Percentiles rank a stretch among this genome's conserved stretches.
phyloP scores from a whole-genome alignment of 2,113 vertebrate genomes.

The Lates calcarifer region DNA sequence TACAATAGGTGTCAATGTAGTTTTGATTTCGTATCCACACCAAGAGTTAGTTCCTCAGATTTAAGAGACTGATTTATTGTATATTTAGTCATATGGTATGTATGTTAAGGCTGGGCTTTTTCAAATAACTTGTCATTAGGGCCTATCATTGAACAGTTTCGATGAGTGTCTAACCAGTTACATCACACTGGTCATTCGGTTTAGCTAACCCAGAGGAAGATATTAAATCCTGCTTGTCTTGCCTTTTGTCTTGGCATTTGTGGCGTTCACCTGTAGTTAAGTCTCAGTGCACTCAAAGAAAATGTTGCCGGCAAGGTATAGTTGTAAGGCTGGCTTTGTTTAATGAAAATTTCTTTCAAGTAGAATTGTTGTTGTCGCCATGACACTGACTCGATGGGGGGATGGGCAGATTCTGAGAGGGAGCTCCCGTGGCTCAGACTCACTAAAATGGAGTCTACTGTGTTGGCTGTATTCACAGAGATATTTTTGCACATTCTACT shows the following conservation, averaged over 20 bases:
- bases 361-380: slow-evolving; percentile 43
- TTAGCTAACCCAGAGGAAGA: background rate
- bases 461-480: slow-evolving; percentile 1
- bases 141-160: background rate
- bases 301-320: too few species aligned
- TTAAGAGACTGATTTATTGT: background rate
- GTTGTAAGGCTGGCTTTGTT: background rate
- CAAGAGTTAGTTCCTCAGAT: background rate
- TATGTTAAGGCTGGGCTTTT: background rate
- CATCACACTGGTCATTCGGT: background rate
- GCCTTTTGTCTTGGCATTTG: background rate
- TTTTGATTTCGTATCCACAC: background rate
- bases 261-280: background rate
- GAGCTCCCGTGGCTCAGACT: slow-evolving; percentile 8
- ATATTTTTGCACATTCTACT: slow-evolving; percentile 11
- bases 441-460: slow-evolving; percentile 63
- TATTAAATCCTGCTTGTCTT: background rate
- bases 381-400: slow-evolving; percentile 51
- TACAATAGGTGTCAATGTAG: background rate
- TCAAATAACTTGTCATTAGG: too few species aligned
- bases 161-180: background rate
- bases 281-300: background rate
- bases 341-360: background rate
- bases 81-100: background rate
- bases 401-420: slow-evolving; percentile 43